These are phyloP conservation scores for Dione juno DNA, from an alignment of 2,888 invertebrate species.

Conservation along the genomic window DNA sequence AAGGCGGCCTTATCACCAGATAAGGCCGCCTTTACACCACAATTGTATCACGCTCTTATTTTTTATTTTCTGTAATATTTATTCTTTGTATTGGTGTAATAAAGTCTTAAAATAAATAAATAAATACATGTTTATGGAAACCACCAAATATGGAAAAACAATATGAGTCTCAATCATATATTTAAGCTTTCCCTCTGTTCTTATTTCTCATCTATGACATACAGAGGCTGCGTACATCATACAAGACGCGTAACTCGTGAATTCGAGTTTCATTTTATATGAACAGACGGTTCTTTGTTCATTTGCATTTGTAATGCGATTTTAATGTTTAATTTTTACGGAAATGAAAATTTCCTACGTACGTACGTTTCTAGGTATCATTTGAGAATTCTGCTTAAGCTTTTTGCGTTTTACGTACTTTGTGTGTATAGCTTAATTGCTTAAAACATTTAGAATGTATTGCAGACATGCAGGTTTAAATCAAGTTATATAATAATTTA, in stretches of 20 bases:
- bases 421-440: background rate
- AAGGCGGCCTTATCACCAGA: too few relatives aligned
- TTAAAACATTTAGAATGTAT: too few relatives aligned
- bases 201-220: background rate
- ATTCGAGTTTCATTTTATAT: slow-evolving; percentile 26
- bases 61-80: too few relatives aligned
- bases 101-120: too few relatives aligned
- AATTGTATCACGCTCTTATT: too few relatives aligned
- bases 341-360: slow-evolving; percentile 3
- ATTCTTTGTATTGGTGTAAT: too few relatives aligned
- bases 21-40: too few relatives aligned
- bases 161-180: too few relatives aligned
- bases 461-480: too few relatives aligned
- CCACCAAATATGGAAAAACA: too few relatives aligned
- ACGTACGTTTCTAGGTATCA: background rate
- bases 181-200: background rate
- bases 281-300: slow-evolving; percentile 26
- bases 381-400: background rate
- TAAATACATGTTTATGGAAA: too few relatives aligned
- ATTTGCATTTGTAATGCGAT: slow-evolving; percentile 32
- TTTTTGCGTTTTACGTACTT: background rate
- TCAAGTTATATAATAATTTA: background rate
- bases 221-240: slow-evolving; percentile 21
- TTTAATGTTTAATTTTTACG: slow-evolving; percentile 17
- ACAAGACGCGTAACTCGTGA: slow-evolving; percentile 31